These are phyloP conservation scores for Poecile montanus DNA, from an alignment of 2,797 vertebrate genomes.

Conservation along the genomic window DNA sequence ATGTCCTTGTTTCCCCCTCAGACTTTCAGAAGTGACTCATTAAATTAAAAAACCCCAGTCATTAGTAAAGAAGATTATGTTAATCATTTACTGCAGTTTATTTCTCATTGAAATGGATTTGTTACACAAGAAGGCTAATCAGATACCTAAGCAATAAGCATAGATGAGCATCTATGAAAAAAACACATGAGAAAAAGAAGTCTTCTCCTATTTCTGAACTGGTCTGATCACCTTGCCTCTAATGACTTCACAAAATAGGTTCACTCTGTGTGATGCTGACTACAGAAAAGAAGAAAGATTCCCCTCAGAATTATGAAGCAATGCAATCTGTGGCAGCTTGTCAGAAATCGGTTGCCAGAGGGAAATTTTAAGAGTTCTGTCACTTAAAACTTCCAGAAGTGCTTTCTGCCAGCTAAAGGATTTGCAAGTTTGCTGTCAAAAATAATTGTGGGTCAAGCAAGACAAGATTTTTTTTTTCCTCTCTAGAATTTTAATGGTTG, in stretches of 20 bases:
- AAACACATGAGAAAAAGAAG: neutral
- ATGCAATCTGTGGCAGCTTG: neutral
- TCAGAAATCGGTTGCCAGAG: neutral
- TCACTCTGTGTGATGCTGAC: neutral
- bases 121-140: slow-evolving; percentile 48
- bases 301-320: neutral
- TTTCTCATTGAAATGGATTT: slow-evolving; percentile 51
- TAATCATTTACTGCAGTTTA: slow-evolving; percentile 53
- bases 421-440: neutral
- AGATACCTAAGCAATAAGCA: neutral
- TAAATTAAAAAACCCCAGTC: slow-evolving; percentile 21
- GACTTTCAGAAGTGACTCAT: slow-evolving; percentile 48
- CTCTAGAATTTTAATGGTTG: neutral
- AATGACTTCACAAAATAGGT: neutral
- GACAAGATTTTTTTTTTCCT: neutral
- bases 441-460: neutral
- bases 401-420: neutral
- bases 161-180: neutral
- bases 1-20: neutral
- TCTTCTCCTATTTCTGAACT: neutral
- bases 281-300: neutral
- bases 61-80: slow-evolving; percentile 55
- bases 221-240: neutral
- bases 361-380: neutral
- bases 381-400: slow-evolving; percentile 6